phyloP scores from a whole-genome alignment of 2,888 invertebrate species.

The Pasiphila rectangulata region DNA sequence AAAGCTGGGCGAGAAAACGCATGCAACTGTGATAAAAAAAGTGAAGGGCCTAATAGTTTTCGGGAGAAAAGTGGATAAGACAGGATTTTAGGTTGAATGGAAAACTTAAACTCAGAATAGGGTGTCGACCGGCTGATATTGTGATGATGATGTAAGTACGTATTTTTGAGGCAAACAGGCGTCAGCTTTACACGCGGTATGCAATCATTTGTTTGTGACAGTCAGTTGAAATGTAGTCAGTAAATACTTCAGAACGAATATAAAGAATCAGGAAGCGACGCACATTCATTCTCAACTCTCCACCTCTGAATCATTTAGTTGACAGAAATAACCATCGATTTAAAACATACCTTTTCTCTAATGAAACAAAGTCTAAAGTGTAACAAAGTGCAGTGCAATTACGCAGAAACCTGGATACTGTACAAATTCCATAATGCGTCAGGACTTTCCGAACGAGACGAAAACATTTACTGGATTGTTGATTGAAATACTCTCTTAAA shows the following conservation, averaged over 20 bases:
- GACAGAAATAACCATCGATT: slow-evolving; percentile 14
- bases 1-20: background rate
- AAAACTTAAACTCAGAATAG: no score
- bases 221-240: background rate
- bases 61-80: no score
- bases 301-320: slow-evolving; percentile 13
- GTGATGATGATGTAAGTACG: no score
- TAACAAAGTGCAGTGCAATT: slow-evolving; percentile 16
- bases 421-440: slow-evolving; percentile 11
- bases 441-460: slow-evolving; percentile 9
- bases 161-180: no score
- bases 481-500: slow-evolving; percentile 2
- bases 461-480: slow-evolving; percentile 23
- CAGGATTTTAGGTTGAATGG: no score
- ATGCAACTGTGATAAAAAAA: no score
- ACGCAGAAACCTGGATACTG: slow-evolving; percentile 28
- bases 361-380: slow-evolving; percentile 13
- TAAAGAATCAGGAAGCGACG: background rate
- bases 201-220: no score
- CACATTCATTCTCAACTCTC: slow-evolving; percentile 3
- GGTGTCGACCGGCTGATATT: no score
- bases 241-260: background rate
- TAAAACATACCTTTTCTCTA: slow-evolving; percentile 5
- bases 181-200: no score
- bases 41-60: no score